Percentiles rank a stretch among this genome's conserved stretches.
Conservation (phyloP, 2,888 invertebrate genomes). For the Odontomyia ornata region DNA sequence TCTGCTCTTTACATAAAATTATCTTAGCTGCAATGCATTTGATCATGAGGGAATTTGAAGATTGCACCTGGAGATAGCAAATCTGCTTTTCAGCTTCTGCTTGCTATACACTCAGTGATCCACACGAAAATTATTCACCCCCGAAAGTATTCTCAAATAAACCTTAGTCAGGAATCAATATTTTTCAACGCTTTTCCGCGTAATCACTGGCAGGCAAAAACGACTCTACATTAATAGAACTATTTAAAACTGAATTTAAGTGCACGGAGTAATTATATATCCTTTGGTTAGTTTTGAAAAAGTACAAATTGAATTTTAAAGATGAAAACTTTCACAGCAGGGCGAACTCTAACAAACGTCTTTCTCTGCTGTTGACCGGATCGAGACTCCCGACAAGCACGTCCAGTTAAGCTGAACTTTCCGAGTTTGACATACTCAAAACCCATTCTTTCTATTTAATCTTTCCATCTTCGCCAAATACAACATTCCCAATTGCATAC, state of each 20-base stretch:
- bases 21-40: neutral
- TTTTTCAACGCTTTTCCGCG: slow-evolving; percentile 30
- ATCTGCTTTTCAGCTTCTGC: neutral
- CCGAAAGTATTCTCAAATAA: neutral
- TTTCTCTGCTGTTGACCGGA: no score
- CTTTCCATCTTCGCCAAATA: no score
- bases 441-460: no score
- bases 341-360: slow-evolving; percentile 51
- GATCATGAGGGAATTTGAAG: slow-evolving; percentile 3
- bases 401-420: no score
- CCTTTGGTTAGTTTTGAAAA: slow-evolving; percentile 52
- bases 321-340: slow-evolving; percentile 20
- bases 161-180: neutral
- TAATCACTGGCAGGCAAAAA: slow-evolving; percentile 9
- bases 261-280: slow-evolving; percentile 58
- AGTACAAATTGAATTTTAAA: slow-evolving; percentile 14
- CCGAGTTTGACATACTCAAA: no score
- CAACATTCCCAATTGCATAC: no score
- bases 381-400: slow-evolving; percentile 69
- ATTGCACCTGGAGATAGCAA: neutral
- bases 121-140: neutral
- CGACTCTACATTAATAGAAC: neutral
- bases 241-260: slow-evolving; percentile 6
- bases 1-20: no score
- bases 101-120: neutral